Evolutionary conservation across 2,113 vertebrate genomes (phyloP), one percentile per base, ranked within the genome.

Genomic region (Ciconia maguari): DNA sequence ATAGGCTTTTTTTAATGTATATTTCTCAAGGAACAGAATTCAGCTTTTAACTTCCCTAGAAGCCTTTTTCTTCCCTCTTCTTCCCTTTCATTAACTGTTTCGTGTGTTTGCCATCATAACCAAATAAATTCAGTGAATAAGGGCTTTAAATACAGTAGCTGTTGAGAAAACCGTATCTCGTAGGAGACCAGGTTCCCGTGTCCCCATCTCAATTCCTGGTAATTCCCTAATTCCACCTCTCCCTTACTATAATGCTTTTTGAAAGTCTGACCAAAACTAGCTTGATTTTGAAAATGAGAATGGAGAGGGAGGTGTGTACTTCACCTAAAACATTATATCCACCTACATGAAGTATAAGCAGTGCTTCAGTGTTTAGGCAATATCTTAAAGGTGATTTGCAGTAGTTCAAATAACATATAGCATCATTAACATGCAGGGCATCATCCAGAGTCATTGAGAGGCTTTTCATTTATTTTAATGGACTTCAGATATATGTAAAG

Each of bases 391-490:
- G 87, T 91, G 94, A 91, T 90, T 95, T 96, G 51, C 62, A 52
- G 41, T 29, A 86, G 62, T 85, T 68, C 70, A 83, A 91, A 80
- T 94, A 91, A 89, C 44, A 22, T 16, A 12, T 61, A 36, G 34
- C 58, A 54, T 86, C 85, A 42, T 96, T 96, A 96, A 88, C 62
- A 86, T 83, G 90, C 78, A 93, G 75, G 86, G 75, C 66, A 88
- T 91, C 82, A 62, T 41, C 75, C 58, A 42, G 75, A 93, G 84
- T 77, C 90, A 86, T 90, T 88, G 92, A 83, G 82, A 96, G 84
- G 58, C 55, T 96, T 96, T 95, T 94, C 93, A 91, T 96, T 96
- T 95, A 90, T 95, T 96, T 93, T 95, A 93, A 96, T 96, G 88
- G 92, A 96, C 85, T 91, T 90, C 25, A 92, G 75, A 58, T 90